Conservation (phyloP, 1,140 invertebrate species). For the Temnothorax curvispinosus region DNA sequence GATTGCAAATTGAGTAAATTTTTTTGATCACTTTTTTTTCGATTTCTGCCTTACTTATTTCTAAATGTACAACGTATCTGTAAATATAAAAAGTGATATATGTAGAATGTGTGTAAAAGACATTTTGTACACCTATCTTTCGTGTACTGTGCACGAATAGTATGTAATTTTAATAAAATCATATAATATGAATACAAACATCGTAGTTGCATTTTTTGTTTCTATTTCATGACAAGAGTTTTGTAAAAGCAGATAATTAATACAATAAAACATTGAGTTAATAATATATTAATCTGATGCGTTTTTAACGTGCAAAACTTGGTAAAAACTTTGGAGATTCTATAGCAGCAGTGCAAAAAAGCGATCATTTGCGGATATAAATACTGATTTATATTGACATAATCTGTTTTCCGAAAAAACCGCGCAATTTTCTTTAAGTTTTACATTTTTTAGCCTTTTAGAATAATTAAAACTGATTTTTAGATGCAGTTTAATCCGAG, state of each 20-base stretch:
- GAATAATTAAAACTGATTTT: too few species aligned
- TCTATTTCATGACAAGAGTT: neutral
- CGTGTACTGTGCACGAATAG: neutral
- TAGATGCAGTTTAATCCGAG: neutral
- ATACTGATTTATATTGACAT: neutral
- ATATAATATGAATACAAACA: neutral
- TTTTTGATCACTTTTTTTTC: neutral
- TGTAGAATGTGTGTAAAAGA: neutral
- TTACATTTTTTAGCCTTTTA: too few species aligned
- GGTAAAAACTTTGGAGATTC: neutral
- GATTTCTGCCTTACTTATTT: neutral
- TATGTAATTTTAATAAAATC: neutral
- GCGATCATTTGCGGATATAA: neutral
- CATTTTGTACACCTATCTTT: neutral
- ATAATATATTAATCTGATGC: neutral
- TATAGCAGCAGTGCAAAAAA: neutral
- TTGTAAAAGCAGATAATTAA: neutral
- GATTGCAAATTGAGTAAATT: neutral
- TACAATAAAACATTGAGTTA: neutral
- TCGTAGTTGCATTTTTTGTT: neutral
- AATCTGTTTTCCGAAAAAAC: neutral
- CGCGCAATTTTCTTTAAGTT: too few species aligned
- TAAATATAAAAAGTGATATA: conserved; percentile 8
- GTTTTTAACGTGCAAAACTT: neutral
- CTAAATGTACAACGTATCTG: neutral